Evolutionary conservation across 2,113 vertebrate species (phyloP), one percentile per base, ranked within the genome.

Genomic region (Dasyornis broadbenti): DNA sequence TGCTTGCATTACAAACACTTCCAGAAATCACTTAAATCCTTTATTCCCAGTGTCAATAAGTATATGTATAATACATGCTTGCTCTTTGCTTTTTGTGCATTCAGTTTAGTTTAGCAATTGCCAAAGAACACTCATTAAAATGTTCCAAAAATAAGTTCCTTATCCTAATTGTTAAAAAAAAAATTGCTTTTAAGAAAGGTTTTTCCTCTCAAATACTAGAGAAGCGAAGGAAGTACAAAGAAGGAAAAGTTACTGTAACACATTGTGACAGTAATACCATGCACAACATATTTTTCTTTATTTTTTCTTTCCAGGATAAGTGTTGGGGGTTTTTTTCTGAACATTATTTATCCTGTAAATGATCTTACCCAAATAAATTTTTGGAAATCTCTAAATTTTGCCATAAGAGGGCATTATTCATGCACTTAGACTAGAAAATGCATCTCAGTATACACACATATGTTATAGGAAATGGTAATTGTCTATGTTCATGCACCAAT

Each of bases 341-440:
- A 24, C 8, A 37, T 59, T 27, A 17, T 66, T 94, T 31, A 39
- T 69, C 44, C 57, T 86, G 12, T 63, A 63, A 73, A 70, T 86
- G 0, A 56, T 50, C 8, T 73, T 82, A 82, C 33, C 15, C 4
- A 88, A 73, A 76, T 56, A 19, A 59, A 66, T 47, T 49, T 93
- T 22, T 35, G 14, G 18, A 78, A 96, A 68, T 92, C 95, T 59
- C 82, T 95, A 40, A 59, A 90, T 90, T 95, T 96, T 96, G 88
- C 93, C 92, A 86, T 96, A 93, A 97, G 93, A 93, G 93, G 94
- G 96, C 95, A 97, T 96, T 97, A 95, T 93, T 86, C 44, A 78
- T 86, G 87, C 64, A 86, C 28, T 92, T 86, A 82, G 85, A 54
- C 54, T 44, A 75, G 47, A 86, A 94, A 66, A 90, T 77, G 4